Conservation (phyloP, 2,888 invertebrate species). For the Phragmatobia fuliginosa region DNA sequence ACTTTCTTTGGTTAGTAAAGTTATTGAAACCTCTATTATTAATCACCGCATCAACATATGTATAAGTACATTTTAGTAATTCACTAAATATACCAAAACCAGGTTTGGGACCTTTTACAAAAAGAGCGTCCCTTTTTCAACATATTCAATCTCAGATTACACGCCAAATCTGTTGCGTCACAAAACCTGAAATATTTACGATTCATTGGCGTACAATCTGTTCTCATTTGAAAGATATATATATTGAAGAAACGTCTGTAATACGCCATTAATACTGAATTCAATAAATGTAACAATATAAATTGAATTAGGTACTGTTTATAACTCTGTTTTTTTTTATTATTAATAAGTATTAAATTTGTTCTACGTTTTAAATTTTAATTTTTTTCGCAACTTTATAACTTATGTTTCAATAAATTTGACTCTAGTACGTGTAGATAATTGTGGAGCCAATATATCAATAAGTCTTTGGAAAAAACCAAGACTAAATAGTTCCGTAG, state of each 20-base stretch:
- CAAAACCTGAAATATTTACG: constrained; percentile 1
- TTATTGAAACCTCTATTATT: background rate
- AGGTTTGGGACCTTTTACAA: background rate
- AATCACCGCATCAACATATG: background rate
- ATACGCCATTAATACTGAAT: background rate
- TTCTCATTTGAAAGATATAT: background rate
- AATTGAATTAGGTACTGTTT: background rate
- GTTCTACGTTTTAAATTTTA: background rate
- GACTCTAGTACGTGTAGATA: background rate
- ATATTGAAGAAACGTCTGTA: background rate
- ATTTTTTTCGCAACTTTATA: background rate
- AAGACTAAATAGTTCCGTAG: background rate
- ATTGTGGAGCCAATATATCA: background rate
- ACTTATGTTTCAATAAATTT: no score
- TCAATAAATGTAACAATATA: background rate
- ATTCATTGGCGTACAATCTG: background rate
- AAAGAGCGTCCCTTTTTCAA: background rate
- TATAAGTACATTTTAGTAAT: background rate
- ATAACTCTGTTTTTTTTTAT: no score
- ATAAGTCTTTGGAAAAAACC: background rate
- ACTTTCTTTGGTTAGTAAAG: no score
- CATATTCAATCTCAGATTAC: background rate
- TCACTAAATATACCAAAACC: background rate
- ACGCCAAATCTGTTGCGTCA: background rate
- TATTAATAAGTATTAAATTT: background rate